Conservation (phyloP, 1,140 invertebrate genomes). For the Diuraphis noxia region DNA sequence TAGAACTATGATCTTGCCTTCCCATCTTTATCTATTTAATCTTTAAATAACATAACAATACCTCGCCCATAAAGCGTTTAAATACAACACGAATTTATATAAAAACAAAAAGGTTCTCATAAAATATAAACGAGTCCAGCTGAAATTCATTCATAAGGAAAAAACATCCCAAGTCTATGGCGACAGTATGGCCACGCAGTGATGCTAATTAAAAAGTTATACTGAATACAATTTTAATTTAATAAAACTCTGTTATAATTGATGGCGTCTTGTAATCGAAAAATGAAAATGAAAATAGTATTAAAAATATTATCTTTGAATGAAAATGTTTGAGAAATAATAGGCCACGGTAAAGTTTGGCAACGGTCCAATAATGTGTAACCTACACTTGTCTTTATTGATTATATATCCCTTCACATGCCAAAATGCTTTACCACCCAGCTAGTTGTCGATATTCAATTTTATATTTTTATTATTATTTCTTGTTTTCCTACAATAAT, state of each 20-base stretch:
- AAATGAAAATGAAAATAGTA: neutral
- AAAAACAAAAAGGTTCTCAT: neutral
- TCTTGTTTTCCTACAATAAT: neutral
- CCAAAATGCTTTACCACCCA: neutral
- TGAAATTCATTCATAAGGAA: neutral
- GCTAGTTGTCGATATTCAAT: neutral
- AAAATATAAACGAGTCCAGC: neutral
- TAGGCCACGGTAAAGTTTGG: neutral
- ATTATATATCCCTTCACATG: neutral
- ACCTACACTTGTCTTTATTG: neutral
- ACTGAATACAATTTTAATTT: neutral
- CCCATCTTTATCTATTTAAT: neutral
- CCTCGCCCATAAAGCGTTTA: neutral
- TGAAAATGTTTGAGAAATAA: neutral
- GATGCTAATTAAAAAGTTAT: neutral
- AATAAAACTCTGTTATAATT: neutral
- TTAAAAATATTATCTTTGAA: neutral
- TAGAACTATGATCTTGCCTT: neutral
- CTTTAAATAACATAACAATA: neutral
- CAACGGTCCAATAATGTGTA: neutral
- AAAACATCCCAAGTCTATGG: neutral
- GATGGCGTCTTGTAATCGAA: neutral
- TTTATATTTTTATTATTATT: neutral
- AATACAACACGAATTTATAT: neutral
- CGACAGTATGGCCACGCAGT: neutral